Evolutionary conservation across 2,797 vertebrate genomes (phyloP).

Genomic region (Rousettus madagascariensis): DNA sequence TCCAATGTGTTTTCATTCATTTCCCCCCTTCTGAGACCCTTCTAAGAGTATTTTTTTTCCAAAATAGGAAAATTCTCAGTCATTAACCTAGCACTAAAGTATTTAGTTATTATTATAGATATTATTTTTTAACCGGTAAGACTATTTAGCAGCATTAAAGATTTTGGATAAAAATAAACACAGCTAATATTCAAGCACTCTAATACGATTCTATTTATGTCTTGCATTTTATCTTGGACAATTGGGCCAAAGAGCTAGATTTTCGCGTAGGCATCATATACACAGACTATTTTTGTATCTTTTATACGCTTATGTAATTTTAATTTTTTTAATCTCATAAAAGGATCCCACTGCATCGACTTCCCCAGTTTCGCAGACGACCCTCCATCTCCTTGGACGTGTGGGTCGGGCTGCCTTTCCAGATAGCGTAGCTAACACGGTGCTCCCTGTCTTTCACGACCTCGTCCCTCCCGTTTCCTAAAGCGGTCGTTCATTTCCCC

Average conservation of each 20-base stretch:
- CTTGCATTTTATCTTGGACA: conserved; percentile 24
- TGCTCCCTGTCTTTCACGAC: background rate
- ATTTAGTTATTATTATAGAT: conserved; percentile 44
- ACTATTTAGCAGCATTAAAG: conserved; percentile 1
- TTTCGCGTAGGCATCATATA: background rate
- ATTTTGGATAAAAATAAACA: background rate
- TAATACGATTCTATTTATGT: background rate
- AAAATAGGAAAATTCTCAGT: conserved; percentile 61
- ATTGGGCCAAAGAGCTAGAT: background rate
- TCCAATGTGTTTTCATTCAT: conserved; percentile 64
- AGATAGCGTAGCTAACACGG: background rate
- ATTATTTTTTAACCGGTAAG: conserved; percentile 16
- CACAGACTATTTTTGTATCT: background rate
- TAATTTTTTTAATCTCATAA: background rate
- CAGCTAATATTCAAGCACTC: background rate
- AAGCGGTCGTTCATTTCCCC: background rate
- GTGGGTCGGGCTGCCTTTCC: background rate
- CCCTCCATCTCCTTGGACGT: background rate
- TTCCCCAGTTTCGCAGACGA: background rate
- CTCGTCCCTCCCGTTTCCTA: background rate
- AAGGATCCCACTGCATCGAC: background rate
- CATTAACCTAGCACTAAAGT: conserved; percentile 38
- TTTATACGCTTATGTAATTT: background rate
- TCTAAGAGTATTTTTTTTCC: conserved; percentile 46
- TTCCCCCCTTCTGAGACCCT: conserved; percentile 3